These are phyloP conservation scores for Manis crassicaudata DNA, from an alignment of 2,797 vertebrate species.

Conservation along the genomic window DNA sequence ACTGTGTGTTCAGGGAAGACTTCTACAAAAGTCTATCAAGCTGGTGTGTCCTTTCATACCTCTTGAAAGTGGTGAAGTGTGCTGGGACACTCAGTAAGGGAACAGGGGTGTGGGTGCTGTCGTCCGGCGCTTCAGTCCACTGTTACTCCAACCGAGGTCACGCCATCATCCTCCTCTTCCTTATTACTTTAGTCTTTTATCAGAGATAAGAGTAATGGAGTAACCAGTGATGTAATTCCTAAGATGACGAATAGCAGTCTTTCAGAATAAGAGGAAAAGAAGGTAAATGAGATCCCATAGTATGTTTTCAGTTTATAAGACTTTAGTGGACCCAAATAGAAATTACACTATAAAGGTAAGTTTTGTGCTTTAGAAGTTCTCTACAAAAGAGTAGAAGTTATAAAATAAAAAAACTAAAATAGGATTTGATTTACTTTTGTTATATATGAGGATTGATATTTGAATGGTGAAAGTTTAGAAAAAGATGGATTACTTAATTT, in stretches of 20 bases:
- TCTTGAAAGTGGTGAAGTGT: accelerated
- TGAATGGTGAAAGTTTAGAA: neutral
- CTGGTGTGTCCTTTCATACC: accelerated
- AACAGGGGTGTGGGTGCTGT: accelerated
- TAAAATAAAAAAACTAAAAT: neutral
- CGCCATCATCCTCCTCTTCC: neutral
- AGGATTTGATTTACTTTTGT: neutral
- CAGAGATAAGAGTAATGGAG: too few species aligned
- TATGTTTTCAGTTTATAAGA: neutral
- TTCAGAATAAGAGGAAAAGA: neutral
- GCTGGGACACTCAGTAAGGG: accelerated
- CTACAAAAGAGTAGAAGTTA: neutral
- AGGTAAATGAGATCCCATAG: accelerated
- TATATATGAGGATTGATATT: neutral
- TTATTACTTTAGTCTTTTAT: accelerated
- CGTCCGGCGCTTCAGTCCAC: accelerated
- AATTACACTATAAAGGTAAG: neutral
- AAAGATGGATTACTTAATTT: neutral
- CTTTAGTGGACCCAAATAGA: neutral
- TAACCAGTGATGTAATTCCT: accelerated
- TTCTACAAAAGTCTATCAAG: too few species aligned
- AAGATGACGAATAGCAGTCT: too few species aligned
- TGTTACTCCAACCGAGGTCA: accelerated
- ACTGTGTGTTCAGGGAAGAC: neutral
- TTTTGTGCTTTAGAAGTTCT: neutral